Evolutionary conservation across 2,113 vertebrate genomes (phyloP).

Genomic region (Mobula birostris): DNA sequence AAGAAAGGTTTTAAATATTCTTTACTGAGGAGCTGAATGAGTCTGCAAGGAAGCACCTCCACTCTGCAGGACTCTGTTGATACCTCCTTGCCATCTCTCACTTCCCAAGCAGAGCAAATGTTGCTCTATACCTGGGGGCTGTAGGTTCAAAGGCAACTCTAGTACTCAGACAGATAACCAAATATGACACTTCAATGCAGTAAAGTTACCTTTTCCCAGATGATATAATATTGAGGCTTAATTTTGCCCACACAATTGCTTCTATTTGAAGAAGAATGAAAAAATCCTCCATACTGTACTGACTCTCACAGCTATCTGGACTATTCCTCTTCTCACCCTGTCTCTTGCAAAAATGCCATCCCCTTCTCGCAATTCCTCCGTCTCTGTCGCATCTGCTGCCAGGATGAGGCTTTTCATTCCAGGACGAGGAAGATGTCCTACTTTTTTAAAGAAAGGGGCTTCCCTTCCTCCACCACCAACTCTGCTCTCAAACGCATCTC

Average conservation of each 20-base stretch:
- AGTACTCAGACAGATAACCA: background rate
- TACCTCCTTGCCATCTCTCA: background rate
- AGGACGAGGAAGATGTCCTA: too few species aligned
- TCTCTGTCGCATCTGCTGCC: too few species aligned
- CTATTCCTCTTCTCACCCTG: too few species aligned
- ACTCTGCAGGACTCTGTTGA: background rate
- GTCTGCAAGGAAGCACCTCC: background rate
- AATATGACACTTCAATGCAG: background rate
- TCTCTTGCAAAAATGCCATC: too few species aligned
- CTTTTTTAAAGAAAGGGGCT: too few species aligned
- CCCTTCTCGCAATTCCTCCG: too few species aligned
- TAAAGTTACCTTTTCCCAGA: background rate
- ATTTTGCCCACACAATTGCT: too few species aligned
- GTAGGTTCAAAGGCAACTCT: background rate
- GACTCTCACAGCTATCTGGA: too few species aligned
- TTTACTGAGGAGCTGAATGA: background rate
- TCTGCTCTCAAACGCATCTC: too few species aligned
- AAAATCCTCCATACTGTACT: too few species aligned
- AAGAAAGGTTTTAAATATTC: background rate
- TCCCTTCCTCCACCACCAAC: too few species aligned
- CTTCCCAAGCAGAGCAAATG: background rate
- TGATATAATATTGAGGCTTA: background rate
- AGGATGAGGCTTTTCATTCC: too few species aligned
- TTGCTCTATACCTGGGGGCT: background rate
- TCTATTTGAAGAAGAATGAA: background rate